A percentile compares a stretch with the other conserved stretches of the same genome.
These are phyloP conservation scores for Pachypeltis micranthus DNA, from an alignment of 1,140 invertebrate genomes.

Conservation along the genomic window DNA sequence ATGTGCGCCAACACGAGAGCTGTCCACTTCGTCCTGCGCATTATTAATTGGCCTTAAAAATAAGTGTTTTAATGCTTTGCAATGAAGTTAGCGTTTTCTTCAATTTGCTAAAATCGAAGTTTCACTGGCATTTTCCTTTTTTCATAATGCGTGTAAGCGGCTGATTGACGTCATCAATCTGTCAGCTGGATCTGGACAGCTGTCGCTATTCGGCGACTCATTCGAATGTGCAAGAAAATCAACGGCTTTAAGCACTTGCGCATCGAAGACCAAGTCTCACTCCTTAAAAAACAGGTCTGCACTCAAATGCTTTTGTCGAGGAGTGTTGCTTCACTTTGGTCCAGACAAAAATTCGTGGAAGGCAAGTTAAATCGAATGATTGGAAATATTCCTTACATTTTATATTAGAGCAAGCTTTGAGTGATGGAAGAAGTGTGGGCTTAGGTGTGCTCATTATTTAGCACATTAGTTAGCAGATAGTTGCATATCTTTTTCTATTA, in stretches of 20 bases:
- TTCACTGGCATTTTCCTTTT: conserved; percentile 17
- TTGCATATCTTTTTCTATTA: conserved; percentile 8
- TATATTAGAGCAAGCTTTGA: too few relatives aligned
- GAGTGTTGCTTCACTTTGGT: conserved; percentile 78
- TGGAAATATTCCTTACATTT: too few relatives aligned
- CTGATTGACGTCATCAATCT: conserved; percentile 76
- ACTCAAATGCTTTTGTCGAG: conserved; percentile 87
- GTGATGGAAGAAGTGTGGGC: too few relatives aligned
- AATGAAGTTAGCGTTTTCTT: too few relatives aligned
- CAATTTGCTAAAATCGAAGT: neutral
- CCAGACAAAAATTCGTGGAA: conserved; percentile 72
- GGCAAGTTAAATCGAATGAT: too few relatives aligned
- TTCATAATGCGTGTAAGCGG: conserved; percentile 48
- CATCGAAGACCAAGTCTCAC: conserved; percentile 78
- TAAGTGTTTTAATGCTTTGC: too few relatives aligned
- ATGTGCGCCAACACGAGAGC: too few relatives aligned
- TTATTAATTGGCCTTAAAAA: too few relatives aligned
- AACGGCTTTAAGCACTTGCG: conserved; percentile 79
- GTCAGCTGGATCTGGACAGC: too few relatives aligned
- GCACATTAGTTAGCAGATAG: too few relatives aligned
- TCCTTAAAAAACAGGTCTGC: conserved; percentile 77
- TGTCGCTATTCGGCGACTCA: conserved; percentile 74
- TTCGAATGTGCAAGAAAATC: conserved; percentile 86
- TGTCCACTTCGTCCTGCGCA: too few relatives aligned
- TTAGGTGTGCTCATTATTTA: neutral